A percentile compares a stretch with the other conserved stretches of the same genome.
These are phyloP conservation scores for Ectemnius continuus DNA, from an alignment of 2,888 invertebrate genomes.

Conservation along the genomic window DNA sequence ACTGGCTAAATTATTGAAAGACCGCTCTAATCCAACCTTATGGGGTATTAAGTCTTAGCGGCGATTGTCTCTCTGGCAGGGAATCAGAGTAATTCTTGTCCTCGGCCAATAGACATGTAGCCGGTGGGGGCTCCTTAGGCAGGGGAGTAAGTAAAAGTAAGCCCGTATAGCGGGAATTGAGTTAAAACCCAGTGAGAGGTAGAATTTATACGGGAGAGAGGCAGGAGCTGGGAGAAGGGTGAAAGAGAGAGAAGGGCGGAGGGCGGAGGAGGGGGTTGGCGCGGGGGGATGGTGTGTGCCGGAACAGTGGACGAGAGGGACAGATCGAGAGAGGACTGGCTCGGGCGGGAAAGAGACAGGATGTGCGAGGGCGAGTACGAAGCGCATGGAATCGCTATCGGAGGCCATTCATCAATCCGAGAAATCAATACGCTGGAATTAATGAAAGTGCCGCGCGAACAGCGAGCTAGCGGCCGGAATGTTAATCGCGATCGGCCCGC, in stretches of 20 bases:
- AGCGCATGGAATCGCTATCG: conserved; percentile 77
- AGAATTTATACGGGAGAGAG: conserved; percentile 59
- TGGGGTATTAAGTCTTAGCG: no score
- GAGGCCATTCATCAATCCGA: conserved; percentile 78
- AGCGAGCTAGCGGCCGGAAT: conserved; percentile 78
- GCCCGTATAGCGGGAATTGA: conserved; percentile 60
- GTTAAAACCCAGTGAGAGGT: conserved; percentile 66
- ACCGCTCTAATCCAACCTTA: no score
- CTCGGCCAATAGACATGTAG: background rate
- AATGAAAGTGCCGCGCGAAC: conserved; percentile 78
- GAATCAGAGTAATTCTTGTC: conserved; percentile 2
- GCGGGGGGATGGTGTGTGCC: background rate
- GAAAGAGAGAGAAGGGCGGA: background rate
- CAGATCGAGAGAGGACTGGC: conserved; percentile 24
- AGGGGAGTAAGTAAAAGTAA: conserved; percentile 52
- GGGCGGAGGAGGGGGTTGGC: no score
- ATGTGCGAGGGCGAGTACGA: conserved; percentile 54
- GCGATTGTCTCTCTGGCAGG: background rate
- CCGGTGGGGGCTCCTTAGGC: conserved; percentile 5
- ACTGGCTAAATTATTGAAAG: no score
- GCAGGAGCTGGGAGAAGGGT: conserved; percentile 19
- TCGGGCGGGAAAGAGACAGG: conserved; percentile 28
- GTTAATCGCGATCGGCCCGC: conserved; percentile 78
- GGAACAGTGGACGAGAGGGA: background rate
- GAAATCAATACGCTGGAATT: conserved; percentile 79